phyloP scores from a whole-genome alignment of 2,113 vertebrate genomes.

The Coryphaenoides rupestris region DNA sequence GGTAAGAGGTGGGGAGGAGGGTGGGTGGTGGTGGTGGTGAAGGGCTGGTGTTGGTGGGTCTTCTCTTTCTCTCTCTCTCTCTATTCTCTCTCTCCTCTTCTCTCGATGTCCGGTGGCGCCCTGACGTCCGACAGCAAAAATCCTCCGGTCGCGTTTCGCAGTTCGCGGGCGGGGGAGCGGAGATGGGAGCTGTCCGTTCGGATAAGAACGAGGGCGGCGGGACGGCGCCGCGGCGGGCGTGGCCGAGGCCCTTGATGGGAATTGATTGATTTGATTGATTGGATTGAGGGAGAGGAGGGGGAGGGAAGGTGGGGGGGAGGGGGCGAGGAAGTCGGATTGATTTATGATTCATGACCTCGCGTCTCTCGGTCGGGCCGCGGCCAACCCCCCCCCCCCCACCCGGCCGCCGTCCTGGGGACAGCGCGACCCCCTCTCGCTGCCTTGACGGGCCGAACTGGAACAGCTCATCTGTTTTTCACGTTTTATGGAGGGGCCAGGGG shows the following conservation, averaged over 20 bases:
- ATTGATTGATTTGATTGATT: background rate
- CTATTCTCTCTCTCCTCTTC: no score
- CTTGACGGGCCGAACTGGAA: slow-evolving; percentile 16
- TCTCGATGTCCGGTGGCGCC: no score
- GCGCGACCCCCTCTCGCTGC: slow-evolving; percentile 7
- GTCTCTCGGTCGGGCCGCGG: slow-evolving; percentile 23
- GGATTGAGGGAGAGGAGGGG: no score
- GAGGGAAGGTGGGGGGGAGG: background rate
- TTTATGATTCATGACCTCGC: slow-evolving; percentile 54
- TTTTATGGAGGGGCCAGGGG: slow-evolving; percentile 1
- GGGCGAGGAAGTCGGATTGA: slow-evolving; percentile 39
- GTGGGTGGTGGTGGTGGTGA: no score
- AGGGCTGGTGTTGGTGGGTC: no score
- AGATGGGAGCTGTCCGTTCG: slow-evolving; percentile 5
- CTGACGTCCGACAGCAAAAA: no score
- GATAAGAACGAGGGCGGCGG: background rate
- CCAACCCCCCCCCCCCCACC: slow-evolving; percentile 27
- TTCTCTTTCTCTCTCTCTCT: no score
- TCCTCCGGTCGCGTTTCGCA: no score
- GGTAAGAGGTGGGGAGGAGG: no score
- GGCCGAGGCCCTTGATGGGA: slow-evolving; percentile 20
- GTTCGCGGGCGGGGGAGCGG: no score
- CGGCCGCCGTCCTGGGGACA: background rate
- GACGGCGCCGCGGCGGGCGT: background rate
- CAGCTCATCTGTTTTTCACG: slow-evolving; percentile 64